Evolutionary conservation across 2,888 invertebrate genomes (phyloP), one percentile per base, ranked within the genome.

Genomic region (Dione juno): DNA sequence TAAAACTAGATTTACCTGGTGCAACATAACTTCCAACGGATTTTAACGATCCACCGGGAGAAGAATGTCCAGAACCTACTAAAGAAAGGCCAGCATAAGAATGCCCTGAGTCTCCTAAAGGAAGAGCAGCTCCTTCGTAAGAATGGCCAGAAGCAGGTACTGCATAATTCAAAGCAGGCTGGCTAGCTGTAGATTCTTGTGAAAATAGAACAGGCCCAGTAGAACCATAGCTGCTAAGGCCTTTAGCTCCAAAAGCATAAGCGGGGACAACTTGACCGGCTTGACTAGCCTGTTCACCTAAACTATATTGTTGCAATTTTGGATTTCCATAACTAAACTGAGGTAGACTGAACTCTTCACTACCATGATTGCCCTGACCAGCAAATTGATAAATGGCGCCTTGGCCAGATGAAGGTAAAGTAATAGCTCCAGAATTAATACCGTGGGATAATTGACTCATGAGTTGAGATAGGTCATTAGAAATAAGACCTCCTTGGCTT

Each of bases 171-270:
- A 82, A 73, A 48, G 78, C 70, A n/a, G 77, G 79, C 28, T 82
- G 83, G 50, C 73, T 73, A 37, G 80, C 79, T 10, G 89, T 85
- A 57, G 82, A 78, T 57, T 88, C 84, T 13, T 93, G 92, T 69
- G 82, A 84, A 74, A 93, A 93, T 14, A 92, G 76, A 10, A 92
- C 92, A 16, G 93, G 93, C 28, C 92, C 90, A 69, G 90, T 91
- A 21, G 92, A 87, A 63, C 86, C 78, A 67, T 88, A 93, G 16
- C 92, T 89, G 45, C 93, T 87, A 19, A 93, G 82, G 35, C 93
- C 92, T 75, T 93, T 93, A n/a, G 86, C 83, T 48, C 89, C 90
- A 45, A 85, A 77, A 43, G 92, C 87, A 74, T 93, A 93, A 9
- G 89, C 82, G 37, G 92, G 91, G 41, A 84, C 82, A 66, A 48